Evolutionary conservation across 2,888 invertebrate species (phyloP).

Genomic region (Strigamia transsilvanica): DNA sequence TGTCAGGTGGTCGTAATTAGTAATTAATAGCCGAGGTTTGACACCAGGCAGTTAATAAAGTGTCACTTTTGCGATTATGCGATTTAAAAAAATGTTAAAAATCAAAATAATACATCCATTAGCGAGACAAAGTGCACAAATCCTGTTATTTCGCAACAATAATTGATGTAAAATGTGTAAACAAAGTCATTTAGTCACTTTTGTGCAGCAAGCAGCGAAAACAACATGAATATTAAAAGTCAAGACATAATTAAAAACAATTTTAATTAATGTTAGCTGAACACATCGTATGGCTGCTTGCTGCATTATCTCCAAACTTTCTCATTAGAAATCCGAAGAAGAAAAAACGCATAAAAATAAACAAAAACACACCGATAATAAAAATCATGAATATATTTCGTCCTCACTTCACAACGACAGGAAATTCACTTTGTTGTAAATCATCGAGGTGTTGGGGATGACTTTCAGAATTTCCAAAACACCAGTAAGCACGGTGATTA

Average conservation of each 20-base stretch:
- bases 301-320: conserved; percentile 14
- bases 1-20: too few relatives aligned
- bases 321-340: conserved; percentile 1
- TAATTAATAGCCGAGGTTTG: too few relatives aligned
- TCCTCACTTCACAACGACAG: neutral
- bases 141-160: neutral
- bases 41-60: too few relatives aligned
- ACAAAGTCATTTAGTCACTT: conserved; percentile 35
- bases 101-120: neutral
- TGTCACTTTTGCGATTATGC: neutral
- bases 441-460: conserved; percentile 6
- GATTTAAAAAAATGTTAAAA: neutral
- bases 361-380: too few relatives aligned
- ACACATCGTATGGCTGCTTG: neutral
- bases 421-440: neutral
- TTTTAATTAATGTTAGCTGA: conserved; percentile 38
- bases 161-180: conserved; percentile 20
- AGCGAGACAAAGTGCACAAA: neutral
- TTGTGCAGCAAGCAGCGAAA: neutral
- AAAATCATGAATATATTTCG: too few relatives aligned
- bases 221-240: conserved; percentile 16
- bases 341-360: neutral
- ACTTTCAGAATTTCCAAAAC: neutral
- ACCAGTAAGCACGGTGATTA: conserved; percentile 18
- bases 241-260: conserved; percentile 29